Base-by-base conservation (phyloP, 2,113 vertebrate genomes). In the Alces alces region DNA sequence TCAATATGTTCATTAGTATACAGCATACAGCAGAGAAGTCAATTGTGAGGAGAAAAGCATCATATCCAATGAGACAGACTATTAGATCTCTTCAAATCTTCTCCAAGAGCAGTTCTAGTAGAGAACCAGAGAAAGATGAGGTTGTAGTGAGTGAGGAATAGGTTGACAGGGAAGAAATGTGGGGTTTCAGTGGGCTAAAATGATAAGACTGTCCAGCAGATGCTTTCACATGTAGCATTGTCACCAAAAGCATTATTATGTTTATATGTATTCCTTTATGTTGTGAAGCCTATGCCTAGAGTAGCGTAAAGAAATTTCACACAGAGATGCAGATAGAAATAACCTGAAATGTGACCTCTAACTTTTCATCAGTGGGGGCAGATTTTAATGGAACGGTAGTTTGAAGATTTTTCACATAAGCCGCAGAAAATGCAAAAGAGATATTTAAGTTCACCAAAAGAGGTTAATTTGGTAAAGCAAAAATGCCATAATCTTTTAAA, bases 401-500 rank as follows among this genome's bases (percentile, higher is more conserved):
- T 84, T 94, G 54, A 97, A 94, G 64, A 58, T 79, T 94, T 82
- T 19, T 64, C 8, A 86, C n/a, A 39, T 85, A 93, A 86, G 12
- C n/a, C 5, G 19, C 73, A 76, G 45, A 86, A 66, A 96, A 96
- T 94, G 79, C 57, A 97, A 96, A 55, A 91, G 36, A 73, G 88
- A 84, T 70, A 97, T 98, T 95, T 97, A 92, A 97, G 95, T 85
- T 54, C 55, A 95, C 90, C 95, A 86, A 96, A 97, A 96, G 85
- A 80, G n/a, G 61, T 57, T 97, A 89, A 95, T 97, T 97, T 98
- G 96, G 91, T 98, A 98, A 98, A 96, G 60, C 50, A 91, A 92
- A 98, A 98, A 97, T 97, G 91, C 91, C 57, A 92, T 52, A 87
- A 76, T 98, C 96, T 97, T 98, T 97, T 95, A 95, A 98, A 97